Conservation (phyloP, 2,113 vertebrate genomes). For the Gobius niger region DNA sequence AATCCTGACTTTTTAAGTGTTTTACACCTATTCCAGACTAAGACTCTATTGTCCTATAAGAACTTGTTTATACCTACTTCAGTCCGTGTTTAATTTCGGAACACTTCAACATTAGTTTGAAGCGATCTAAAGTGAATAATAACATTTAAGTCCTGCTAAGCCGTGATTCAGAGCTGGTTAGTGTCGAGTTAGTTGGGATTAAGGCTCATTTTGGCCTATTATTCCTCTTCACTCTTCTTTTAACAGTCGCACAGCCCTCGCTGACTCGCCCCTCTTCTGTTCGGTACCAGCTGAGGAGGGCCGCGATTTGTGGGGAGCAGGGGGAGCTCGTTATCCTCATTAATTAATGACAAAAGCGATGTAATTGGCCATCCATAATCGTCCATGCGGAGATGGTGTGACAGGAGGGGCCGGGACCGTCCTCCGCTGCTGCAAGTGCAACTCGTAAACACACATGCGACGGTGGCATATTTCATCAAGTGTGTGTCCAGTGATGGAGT, state of each 20-base stretch:
- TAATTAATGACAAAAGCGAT: conserved; percentile 79
- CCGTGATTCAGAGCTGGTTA: neutral
- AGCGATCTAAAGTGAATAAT: neutral
- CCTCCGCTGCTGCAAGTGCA: conserved; percentile 51
- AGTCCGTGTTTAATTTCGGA: neutral
- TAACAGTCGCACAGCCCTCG: conserved; percentile 25
- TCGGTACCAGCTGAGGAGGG: conserved; percentile 73
- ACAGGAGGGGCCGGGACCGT: conserved; percentile 71
- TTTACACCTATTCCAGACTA: no score
- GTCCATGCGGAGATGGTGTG: conserved; percentile 73
- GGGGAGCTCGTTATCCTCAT: conserved; percentile 70
- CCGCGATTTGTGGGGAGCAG: conserved; percentile 70
- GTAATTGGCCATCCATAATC: conserved; percentile 84
- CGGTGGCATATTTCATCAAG: conserved; percentile 56
- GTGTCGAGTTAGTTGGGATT: neutral
- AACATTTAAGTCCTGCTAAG: neutral
- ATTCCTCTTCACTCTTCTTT: conserved; percentile 22
- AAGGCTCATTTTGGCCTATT: neutral
- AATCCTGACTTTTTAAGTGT: neutral
- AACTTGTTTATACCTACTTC: neutral
- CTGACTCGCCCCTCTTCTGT: conserved; percentile 20
- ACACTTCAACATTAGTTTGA: neutral
- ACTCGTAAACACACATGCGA: conserved; percentile 72
- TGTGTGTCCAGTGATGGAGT: conserved; percentile 22
- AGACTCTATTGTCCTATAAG: no score